A percentile compares a stretch with the other conserved stretches of the same genome.
These are phyloP conservation scores for Lamellibrachia satsuma DNA, from an alignment of 2,888 invertebrate species.

Conservation along the genomic window DNA sequence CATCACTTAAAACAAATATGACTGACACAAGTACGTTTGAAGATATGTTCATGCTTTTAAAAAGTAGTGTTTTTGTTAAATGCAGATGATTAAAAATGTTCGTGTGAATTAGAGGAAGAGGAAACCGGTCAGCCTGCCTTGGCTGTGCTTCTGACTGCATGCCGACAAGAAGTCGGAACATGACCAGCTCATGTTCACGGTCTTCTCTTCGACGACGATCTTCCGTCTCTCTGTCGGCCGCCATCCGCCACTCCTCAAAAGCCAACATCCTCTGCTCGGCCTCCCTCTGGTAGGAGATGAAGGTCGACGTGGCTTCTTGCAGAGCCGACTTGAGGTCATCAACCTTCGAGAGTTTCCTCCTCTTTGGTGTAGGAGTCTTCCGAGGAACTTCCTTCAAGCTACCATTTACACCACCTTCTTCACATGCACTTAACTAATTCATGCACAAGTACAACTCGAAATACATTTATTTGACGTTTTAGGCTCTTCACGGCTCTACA, in stretches of 20 bases:
- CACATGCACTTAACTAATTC: neutral
- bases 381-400: neutral
- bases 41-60: neutral
- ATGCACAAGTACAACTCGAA: neutral
- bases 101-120: neutral
- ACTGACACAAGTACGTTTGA: neutral
- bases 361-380: neutral
- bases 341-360: neutral
- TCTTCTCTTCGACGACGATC: neutral
- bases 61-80: neutral
- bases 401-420: neutral
- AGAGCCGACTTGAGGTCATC: neutral
- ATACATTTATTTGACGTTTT: neutral
- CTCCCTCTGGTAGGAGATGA: neutral
- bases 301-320: neutral
- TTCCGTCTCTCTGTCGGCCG: neutral
- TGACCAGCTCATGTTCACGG: neutral
- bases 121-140: neutral
- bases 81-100: too few relatives aligned
- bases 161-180: neutral
- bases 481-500: neutral
- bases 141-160: neutral
- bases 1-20: neutral
- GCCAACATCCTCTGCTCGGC: neutral
- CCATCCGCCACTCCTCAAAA: neutral